Evolutionary conservation across 2,113 vertebrate genomes (phyloP).

Genomic region (Forbesichthys agassizii): DNA sequence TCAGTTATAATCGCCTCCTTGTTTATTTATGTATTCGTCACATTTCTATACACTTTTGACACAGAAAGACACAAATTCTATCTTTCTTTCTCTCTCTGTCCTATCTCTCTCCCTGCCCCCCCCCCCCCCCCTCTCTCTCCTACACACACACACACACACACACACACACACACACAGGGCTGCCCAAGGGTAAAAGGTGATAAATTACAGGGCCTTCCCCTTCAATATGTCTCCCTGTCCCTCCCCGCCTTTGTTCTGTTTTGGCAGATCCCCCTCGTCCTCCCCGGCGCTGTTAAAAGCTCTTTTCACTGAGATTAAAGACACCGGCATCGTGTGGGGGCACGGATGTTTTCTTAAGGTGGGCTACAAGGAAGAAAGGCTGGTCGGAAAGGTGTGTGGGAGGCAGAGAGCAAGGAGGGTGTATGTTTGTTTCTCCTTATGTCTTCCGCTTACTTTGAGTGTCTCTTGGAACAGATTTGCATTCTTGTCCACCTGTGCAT

Average conservation of each 20-base stretch:
- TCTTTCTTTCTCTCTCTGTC: background rate
- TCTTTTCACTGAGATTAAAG: constrained; percentile 78
- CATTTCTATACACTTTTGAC: constrained; percentile 38
- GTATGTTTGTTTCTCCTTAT: constrained; percentile 40
- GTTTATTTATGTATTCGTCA: constrained; percentile 41
- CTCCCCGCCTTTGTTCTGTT: constrained; percentile 75
- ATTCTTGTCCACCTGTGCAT: constrained; percentile 34
- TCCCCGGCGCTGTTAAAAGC: constrained; percentile 67
- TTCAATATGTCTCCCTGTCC: constrained; percentile 67
- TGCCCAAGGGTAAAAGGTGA: constrained; percentile 76
- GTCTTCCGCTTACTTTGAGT: constrained; percentile 43
- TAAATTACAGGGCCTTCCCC: constrained; percentile 76
- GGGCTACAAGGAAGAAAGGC: constrained; percentile 71
- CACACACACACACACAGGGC: constrained; percentile 28
- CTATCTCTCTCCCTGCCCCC: background rate
- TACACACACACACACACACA: background rate
- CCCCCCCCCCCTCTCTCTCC: constrained; percentile 34
- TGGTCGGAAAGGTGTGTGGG: constrained; percentile 58
- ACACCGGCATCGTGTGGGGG: constrained; percentile 73
- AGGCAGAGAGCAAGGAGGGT: constrained; percentile 44
- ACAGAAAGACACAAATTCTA: constrained; percentile 18
- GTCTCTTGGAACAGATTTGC: constrained; percentile 17
- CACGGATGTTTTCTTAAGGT: constrained; percentile 81
- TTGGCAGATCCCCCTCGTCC: constrained; percentile 62
- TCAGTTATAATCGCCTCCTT: constrained; percentile 18